Conservation (phyloP, 2,888 invertebrate genomes). For the Cremastobaeus sp. region DNA sequence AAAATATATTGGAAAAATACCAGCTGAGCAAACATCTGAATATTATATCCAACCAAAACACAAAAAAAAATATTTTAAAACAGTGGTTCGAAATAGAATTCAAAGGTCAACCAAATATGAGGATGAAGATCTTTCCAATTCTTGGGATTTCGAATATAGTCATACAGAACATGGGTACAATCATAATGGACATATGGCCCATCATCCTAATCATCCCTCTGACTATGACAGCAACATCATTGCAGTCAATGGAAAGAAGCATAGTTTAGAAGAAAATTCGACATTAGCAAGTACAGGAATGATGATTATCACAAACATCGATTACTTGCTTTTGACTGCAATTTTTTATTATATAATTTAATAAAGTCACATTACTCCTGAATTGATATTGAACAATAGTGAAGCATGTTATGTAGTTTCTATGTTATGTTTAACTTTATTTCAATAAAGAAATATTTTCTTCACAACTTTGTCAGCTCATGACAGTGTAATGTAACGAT, state of each 20-base stretch:
- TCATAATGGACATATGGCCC: slow-evolving; percentile 56
- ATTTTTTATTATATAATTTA: slow-evolving; percentile 71
- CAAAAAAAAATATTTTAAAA: slow-evolving; percentile 38
- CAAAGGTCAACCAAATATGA: slow-evolving; percentile 66
- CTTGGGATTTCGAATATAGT: slow-evolving; percentile 54
- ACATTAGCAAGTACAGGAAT: slow-evolving; percentile 67
- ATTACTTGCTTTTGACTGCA: slow-evolving; percentile 69
- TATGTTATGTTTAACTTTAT: too few relatives aligned
- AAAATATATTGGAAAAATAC: slow-evolving; percentile 27
- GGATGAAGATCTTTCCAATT: slow-evolving; percentile 38
- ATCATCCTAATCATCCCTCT: slow-evolving; percentile 43
- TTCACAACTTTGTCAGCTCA: too few relatives aligned
- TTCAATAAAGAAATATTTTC: too few relatives aligned
- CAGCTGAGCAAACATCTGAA: slow-evolving; percentile 77
- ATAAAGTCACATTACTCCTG: too few relatives aligned
- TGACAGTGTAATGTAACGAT: too few relatives aligned
- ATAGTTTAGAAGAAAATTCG: slow-evolving; percentile 28
- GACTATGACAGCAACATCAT: slow-evolving; percentile 9
- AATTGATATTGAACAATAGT: too few relatives aligned
- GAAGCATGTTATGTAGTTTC: too few relatives aligned
- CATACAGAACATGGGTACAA: slow-evolving; percentile 30
- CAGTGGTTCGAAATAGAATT: slow-evolving; percentile 60
- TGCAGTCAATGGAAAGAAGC: slow-evolving; percentile 18
- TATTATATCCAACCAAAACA: slow-evolving; percentile 77
- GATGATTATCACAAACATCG: slow-evolving; percentile 68